A percentile compares a stretch with the other conserved stretches of the same genome.
phyloP scores from a whole-genome alignment of 2,113 vertebrate species.

The Campylomormyrus numenius region DNA sequence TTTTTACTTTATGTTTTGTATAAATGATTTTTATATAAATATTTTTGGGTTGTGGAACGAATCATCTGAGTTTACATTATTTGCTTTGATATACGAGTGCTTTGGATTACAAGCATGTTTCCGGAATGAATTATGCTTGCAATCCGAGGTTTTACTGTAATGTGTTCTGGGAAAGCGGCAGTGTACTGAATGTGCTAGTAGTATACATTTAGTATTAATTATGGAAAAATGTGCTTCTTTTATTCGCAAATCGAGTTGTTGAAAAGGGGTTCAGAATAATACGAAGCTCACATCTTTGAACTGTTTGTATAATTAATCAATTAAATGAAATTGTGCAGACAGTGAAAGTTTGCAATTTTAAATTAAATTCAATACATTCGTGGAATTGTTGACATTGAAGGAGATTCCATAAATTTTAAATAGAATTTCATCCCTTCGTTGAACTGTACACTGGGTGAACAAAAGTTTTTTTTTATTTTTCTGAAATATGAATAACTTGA shows the following conservation, averaged over 20 bases:
- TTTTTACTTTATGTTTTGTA: too few relatives aligned
- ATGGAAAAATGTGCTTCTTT: neutral
- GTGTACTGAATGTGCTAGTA: neutral
- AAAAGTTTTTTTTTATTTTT: neutral
- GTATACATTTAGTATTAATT: neutral
- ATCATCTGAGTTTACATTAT: too few relatives aligned
- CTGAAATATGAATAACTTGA: neutral
- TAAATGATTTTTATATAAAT: too few relatives aligned
- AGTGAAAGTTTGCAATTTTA: neutral
- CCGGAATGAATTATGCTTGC: too few relatives aligned
- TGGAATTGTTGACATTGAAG: neutral
- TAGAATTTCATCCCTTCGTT: neutral
- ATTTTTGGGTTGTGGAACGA: too few relatives aligned
- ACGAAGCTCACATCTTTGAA: neutral
- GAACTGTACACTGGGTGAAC: neutral
- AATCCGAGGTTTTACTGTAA: neutral
- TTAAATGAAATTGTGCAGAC: neutral
- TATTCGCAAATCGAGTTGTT: neutral
- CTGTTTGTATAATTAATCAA: neutral
- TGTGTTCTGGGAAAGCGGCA: neutral
- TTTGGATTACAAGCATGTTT: too few relatives aligned
- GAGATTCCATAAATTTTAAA: neutral
- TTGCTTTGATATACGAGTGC: too few relatives aligned
- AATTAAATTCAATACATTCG: neutral
- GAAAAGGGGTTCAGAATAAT: neutral